Base-by-base conservation (phyloP, 2,113 vertebrate species). In the Ranitomeya imitator region DNA sequence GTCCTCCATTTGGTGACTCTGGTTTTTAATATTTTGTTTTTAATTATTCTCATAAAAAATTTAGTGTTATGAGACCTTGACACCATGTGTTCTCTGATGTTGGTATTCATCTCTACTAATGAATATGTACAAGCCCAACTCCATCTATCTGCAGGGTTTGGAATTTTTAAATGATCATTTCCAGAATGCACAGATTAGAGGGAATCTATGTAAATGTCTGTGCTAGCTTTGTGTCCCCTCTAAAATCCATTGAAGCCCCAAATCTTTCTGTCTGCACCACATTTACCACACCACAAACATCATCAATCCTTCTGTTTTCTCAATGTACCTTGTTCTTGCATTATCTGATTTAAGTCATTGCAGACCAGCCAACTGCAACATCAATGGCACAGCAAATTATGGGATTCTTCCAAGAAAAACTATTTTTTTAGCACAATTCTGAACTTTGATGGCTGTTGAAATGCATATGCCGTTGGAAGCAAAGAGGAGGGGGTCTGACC, bases 401-500 rank as follows among this genome's bases (percentile, higher is more conserved):
- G 84, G 19, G 52, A 67, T 89, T 83, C 88, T 78, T 63, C 83
- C 59, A 87, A 73, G 89, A 91, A 91, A 83, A 57, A 61, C 61
- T 92, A 89, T 21, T 76, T 15, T 10, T 89, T 90, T 86, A 88
- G 65, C 69, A 86, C 88, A 52, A 89, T 84, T n/a, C 21, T 69
- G 90, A 90, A 9, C 54, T 88, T 59, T 90, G 90, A 90, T 90
- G 90, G 79, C 91, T 92, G 87, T 91, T 90, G 90, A 93, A 93
- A 90, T 59, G 89, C 26, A 31, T 26, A 91, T 91, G 89, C 59
- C 85, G 90, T 90, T 80, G 87, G 93, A 92, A 92, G 90, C 91
- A 91, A 26, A 89, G 83, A 79, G 85, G 85, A 89, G 87, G 90
- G 76, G 91, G 89, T 91, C 91, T 93, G 92, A 93, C 92, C 93